Conservation (phyloP, 1,140 invertebrate genomes). For the Odontomachus brunneus region DNA sequence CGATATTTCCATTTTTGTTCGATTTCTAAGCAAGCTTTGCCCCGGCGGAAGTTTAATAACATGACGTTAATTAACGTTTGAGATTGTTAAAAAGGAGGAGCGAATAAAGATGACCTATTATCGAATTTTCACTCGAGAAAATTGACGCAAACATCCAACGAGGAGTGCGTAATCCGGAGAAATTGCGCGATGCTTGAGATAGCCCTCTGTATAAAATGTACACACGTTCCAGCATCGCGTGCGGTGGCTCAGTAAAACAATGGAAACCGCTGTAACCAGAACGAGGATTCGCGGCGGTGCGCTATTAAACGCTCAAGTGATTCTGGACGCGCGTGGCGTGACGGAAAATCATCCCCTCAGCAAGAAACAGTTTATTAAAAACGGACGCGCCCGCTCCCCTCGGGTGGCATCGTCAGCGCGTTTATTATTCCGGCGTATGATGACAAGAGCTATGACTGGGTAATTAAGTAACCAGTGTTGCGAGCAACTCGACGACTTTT, state of each 20-base stretch:
- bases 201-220: constrained; percentile 16
- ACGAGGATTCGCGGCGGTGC: constrained; percentile 59
- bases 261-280: constrained; percentile 67
- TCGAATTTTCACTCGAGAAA: constrained; percentile 36
- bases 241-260: constrained; percentile 63
- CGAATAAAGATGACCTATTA: constrained; percentile 51
- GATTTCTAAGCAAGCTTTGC: no score
- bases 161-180: constrained; percentile 39
- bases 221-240: constrained; percentile 18
- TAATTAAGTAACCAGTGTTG: neutral
- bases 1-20: no score
- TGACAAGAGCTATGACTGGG: neutral
- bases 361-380: constrained; percentile 37
- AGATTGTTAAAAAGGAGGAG: neutral
- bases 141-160: constrained; percentile 25
- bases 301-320: constrained; percentile 71
- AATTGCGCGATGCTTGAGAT: constrained; percentile 18
- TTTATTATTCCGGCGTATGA: constrained; percentile 25
- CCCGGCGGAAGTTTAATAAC: constrained; percentile 43
- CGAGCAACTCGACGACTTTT: no score
- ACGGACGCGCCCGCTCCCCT: neutral
- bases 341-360: constrained; percentile 47
- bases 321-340: constrained; percentile 47
- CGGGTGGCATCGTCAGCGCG: neutral
- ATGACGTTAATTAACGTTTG: neutral